phyloP scores from a whole-genome alignment of 2,888 invertebrate species.

The Liposcelis brunnea region DNA sequence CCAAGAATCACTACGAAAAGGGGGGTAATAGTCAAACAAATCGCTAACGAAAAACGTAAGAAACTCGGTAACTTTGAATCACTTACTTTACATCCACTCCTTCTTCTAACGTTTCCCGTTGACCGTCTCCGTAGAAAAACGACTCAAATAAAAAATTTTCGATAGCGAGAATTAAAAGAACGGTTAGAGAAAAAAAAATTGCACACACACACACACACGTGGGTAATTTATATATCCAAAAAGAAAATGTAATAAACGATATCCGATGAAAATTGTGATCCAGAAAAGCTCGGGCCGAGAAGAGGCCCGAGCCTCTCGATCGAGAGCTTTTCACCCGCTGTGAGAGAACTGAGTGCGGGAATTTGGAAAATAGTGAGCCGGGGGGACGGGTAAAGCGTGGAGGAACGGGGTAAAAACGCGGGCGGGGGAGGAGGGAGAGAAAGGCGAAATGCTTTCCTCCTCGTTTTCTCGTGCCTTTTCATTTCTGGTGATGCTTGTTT shows the following conservation, averaged over 20 bases:
- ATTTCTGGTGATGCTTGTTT: slow-evolving; percentile 7
- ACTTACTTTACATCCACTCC: too few species aligned
- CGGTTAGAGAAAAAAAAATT: neutral
- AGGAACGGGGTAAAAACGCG: neutral
- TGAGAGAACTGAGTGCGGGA: slow-evolving; percentile 4
- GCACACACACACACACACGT: too few species aligned
- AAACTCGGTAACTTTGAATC: too few species aligned
- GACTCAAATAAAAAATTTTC: neutral
- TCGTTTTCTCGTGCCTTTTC: slow-evolving; percentile 4
- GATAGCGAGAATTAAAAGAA: neutral
- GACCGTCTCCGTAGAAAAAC: too few species aligned
- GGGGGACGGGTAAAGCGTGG: slow-evolving; percentile 1
- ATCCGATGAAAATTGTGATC: too few species aligned
- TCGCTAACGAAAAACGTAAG: too few species aligned
- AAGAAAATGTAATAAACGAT: neutral
- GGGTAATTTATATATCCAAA: neutral
- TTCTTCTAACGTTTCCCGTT: too few species aligned
- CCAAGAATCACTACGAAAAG: too few species aligned
- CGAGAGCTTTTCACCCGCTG: neutral
- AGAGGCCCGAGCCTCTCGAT: neutral
- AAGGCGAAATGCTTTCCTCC: neutral
- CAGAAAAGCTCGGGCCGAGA: too few species aligned
- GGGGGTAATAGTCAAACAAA: too few species aligned
- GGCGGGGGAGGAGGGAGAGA: neutral
- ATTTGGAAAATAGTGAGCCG: neutral